Percentiles rank a stretch among this genome's conserved stretches.
Evolutionary conservation across 2,797 vertebrate genomes (phyloP).

Genomic region (Sebastolobus altivelis): DNA sequence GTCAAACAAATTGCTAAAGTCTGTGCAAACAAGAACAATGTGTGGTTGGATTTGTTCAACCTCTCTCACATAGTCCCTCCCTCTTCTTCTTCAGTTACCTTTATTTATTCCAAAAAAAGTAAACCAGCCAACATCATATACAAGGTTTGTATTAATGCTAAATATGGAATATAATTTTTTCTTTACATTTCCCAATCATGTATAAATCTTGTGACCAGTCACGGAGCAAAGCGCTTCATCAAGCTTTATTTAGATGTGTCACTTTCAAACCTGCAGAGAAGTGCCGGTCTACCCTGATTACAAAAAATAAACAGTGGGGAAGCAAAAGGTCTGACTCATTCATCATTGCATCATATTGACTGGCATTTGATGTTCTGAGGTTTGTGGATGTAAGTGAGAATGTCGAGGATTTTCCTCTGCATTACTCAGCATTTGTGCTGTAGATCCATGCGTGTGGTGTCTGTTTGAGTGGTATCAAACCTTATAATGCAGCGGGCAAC

Average conservation of each 20-base stretch:
- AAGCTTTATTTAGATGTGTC: constrained; percentile 68
- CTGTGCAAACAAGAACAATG: constrained; percentile 83
- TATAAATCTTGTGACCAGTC: constrained; percentile 53
- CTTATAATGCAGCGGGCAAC: no score
- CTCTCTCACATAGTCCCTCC: constrained; percentile 17
- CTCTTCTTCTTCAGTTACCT: constrained; percentile 50
- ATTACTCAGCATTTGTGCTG: constrained; percentile 45
- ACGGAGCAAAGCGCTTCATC: constrained; percentile 64
- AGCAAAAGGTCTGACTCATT: constrained; percentile 65
- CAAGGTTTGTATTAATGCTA: constrained; percentile 47
- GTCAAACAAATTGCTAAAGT: constrained; percentile 81
- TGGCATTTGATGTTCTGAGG: constrained; percentile 56
- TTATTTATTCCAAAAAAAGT: constrained; percentile 59
- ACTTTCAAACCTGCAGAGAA: constrained; percentile 50
- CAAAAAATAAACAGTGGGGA: constrained; percentile 76
- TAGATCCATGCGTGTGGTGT: background rate
- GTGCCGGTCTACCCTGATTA: constrained; percentile 67
- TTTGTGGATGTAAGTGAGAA: constrained; percentile 44
- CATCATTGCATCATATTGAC: constrained; percentile 73
- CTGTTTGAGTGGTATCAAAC: background rate
- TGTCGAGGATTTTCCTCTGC: constrained; percentile 51
- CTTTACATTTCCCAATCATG: constrained; percentile 44
- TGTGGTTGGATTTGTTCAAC: constrained; percentile 71
- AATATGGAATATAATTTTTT: constrained; percentile 48
- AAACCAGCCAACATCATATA: constrained; percentile 35